Evolutionary conservation across 2,888 invertebrate genomes (phyloP), one percentile per base, ranked within the genome.

Genomic region (Creontiades dilutus): DNA sequence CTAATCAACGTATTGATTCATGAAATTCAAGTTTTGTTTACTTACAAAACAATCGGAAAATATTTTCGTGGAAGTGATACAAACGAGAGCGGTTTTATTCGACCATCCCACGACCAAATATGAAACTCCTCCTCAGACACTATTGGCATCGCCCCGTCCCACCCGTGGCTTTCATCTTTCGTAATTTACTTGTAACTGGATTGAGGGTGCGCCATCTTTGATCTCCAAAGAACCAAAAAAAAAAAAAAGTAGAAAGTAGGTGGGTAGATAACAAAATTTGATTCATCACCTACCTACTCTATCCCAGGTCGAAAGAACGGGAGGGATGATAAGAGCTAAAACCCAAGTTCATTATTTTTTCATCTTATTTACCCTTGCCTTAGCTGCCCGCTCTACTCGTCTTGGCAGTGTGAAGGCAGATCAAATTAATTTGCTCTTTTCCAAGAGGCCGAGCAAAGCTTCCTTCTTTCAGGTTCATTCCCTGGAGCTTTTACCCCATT

Each of bases 281-380:
- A 82, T 82, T 82, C 82, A 82, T 82, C 52, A 52, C 52, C 52
- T 19, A 52, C 52, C 52, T 82, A 11, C 82, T 23, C 78, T 19
- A 46, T 14, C 78, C 78, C 19, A 16, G 46, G 82, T 23, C 82
- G 52, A 82, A 81, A 23, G 47, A 46, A 78, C 78, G 23, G 78
- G 19, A 19, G 11, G 19, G 78, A 78, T 76, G 78, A 78, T 78
- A 47, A 46, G 78, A 52, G 82, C 52, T 82, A 52, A 47, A 47
- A 82, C 82, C 82, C 47, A 52, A 82, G 82, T 82, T 82, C 82
- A 82, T 82, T 82, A 82, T 82, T 82, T 82, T 82, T 82, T 82
- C 82, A 82, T 82, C 82, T 82, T 52, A 82, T 82, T 82, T 82
- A 9, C 82, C 82, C 52, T 78, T 19, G 46, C 78, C 78, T 46